A percentile compares a stretch with the other conserved stretches of the same genome.
These are phyloP conservation scores for Malacoctenus gilli DNA, from an alignment of 2,797 vertebrate species.

Conservation along the genomic window DNA sequence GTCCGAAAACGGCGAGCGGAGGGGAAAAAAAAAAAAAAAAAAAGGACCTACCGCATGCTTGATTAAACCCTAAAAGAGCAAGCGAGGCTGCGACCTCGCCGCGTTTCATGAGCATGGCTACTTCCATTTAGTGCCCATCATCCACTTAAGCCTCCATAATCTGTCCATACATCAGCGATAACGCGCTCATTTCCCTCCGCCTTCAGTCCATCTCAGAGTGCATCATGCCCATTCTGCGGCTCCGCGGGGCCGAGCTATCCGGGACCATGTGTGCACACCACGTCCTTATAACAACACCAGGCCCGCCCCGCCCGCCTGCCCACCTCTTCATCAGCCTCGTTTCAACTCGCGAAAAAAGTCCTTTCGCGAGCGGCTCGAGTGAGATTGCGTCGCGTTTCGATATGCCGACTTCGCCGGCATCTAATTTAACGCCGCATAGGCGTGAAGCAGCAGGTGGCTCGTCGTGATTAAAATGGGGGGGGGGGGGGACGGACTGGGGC, in stretches of 20 bases:
- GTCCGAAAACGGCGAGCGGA: constrained; percentile 47
- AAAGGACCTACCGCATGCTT: too few species aligned
- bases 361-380: constrained; percentile 25
- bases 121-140: constrained; percentile 45
- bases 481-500: too few species aligned
- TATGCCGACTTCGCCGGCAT: constrained; percentile 21
- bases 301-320: too few species aligned
- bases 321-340: constrained; percentile 31
- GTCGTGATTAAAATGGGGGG: background rate
- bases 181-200: constrained; percentile 50
- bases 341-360: constrained; percentile 23
- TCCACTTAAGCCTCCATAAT: constrained; percentile 53
- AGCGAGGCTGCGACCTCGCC: constrained; percentile 31
- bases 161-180: constrained; percentile 57
- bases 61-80: constrained; percentile 42
- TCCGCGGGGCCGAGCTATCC: constrained; percentile 30
- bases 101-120: constrained; percentile 18
- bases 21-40: too few species aligned
- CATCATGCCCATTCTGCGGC: constrained; percentile 33
- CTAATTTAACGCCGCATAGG: constrained; percentile 20
- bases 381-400: constrained; percentile 31
- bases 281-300: constrained; percentile 46
- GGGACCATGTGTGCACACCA: background rate
- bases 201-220: constrained; percentile 38
- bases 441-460: constrained; percentile 10